Evolutionary conservation across 1,140 invertebrate genomes (phyloP), one percentile per base, ranked within the genome.

Genomic region (Camponotus floridanus): DNA sequence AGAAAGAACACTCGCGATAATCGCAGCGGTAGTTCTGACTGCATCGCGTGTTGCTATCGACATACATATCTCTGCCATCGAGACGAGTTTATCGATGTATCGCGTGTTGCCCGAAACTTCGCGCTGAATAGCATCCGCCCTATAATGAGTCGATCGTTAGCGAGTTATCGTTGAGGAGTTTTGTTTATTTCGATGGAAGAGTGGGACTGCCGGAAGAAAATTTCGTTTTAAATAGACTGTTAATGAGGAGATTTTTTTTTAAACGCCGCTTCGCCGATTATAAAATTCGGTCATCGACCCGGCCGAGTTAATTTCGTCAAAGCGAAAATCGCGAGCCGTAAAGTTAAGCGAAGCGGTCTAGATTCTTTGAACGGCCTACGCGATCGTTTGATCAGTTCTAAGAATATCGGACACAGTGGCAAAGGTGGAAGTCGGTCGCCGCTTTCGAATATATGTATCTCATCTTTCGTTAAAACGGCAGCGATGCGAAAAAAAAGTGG

Each of bases 11-110:
- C 55, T n/a, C 36, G 55, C 55, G 62, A 73, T 57, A 59, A 86
- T 45, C 39, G 70, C 55, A 51, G 39, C 48, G 59, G 87, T 76
- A 61, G 73, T 59, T 67, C 73, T 39, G 31, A 21, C 26, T 42
- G 74, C 78, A 65, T 67, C 61, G 57, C 36, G 68, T 61, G 55
- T 31, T 33, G 61, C 33, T 86, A 89, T 89, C 87, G 88, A 88
- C 86, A 76, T 86, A 88, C 86, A 76, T 86, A 68, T 68, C 45
- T 51, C 48, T 51, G 45, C 33, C 45, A 45, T 55, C 31, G 45
- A 55, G 51, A 79, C n/a, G 36, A 59, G 68, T 26, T 81, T 81
- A 81, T 73, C 79, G 26, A 45, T 33, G 42, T 86, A 89, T 89
- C 87, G 87, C 86, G 84, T 62, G 71, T 45, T 15, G 65, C 18